These are phyloP conservation scores for Chaetodon trifascialis DNA, from an alignment of 2,113 vertebrate species.

Conservation along the genomic window DNA sequence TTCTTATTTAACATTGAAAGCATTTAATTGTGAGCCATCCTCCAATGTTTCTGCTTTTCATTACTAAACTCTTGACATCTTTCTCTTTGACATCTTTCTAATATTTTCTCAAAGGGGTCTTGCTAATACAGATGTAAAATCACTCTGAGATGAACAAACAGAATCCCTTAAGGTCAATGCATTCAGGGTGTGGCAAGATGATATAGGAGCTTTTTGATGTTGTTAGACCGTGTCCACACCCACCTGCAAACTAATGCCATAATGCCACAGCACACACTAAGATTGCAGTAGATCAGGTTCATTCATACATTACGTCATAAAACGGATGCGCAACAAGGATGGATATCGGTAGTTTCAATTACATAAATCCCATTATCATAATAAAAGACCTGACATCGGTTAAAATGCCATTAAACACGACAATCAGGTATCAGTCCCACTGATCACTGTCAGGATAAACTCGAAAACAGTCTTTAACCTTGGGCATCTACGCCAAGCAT, in stretches of 20 bases:
- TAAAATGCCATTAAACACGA: neutral
- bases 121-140: neutral
- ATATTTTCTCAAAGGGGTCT: neutral
- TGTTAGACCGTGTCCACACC: neutral
- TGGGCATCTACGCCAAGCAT: neutral
- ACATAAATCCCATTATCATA: neutral
- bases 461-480: neutral
- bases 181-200: conserved; percentile 21
- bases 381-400: neutral
- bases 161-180: neutral
- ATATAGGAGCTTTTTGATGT: neutral
- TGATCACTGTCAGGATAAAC: neutral
- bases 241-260: neutral
- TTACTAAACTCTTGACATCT: neutral
- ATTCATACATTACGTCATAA: conserved; percentile 3
- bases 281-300: conserved; percentile 13
- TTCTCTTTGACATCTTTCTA: neutral
- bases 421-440: neutral
- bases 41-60: neutral
- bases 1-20: neutral
- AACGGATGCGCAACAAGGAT: no score
- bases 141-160: neutral
- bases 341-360: neutral
- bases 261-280: neutral
- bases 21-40: neutral